Evolutionary conservation across 2,888 invertebrate species (phyloP).

Genomic region (Diogma glabrata): DNA sequence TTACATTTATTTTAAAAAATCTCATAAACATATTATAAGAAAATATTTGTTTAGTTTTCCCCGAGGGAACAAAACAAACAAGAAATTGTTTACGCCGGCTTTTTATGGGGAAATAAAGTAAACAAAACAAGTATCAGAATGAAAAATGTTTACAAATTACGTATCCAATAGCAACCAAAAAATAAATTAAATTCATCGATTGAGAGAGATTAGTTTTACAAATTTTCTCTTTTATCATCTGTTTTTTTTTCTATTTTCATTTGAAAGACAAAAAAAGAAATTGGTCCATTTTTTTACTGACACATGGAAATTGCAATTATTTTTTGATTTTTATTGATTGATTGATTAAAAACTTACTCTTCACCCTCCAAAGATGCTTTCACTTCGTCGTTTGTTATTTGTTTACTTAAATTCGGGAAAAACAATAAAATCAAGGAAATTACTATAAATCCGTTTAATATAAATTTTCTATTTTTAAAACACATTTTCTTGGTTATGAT

Average conservation of each 20-base stretch:
- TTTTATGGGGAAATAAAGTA: no score
- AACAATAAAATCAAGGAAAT: background rate
- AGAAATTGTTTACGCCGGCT: no score
- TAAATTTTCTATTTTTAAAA: conserved; percentile 8
- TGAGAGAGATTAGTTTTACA: no score
- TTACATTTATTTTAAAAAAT: no score
- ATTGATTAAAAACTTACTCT: background rate
- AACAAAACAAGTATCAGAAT: no score
- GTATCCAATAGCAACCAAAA: no score
- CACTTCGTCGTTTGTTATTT: conserved; percentile 1
- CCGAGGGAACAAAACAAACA: no score
- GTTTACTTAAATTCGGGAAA: conserved; percentile 4
- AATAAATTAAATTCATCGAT: no score
- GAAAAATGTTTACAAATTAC: no score
- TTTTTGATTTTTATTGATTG: background rate
- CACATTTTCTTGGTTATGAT: conserved; percentile 7
- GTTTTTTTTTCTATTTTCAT: background rate
- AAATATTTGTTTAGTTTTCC: no score
- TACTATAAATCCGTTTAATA: conserved; percentile 2
- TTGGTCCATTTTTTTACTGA: background rate
- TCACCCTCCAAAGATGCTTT: background rate
- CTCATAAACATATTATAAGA: no score
- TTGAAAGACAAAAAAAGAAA: background rate
- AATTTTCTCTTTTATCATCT: no score
- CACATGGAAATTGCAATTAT: background rate